Conservation (phyloP, 2,797 vertebrate species). For the Taeniopygia guttata region DNA sequence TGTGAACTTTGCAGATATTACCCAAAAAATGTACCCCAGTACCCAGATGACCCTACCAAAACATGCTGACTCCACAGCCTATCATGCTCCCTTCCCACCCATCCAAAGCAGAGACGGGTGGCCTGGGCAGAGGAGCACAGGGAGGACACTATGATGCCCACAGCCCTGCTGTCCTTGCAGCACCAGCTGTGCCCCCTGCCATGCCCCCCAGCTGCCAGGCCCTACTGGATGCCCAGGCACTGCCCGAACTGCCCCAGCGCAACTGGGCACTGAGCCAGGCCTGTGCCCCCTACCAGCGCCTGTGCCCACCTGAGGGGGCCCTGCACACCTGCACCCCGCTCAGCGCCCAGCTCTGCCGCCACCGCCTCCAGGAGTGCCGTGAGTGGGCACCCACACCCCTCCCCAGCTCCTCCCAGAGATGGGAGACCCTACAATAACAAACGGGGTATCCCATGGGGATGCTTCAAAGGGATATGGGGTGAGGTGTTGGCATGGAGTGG, state of each 20-base stretch:
- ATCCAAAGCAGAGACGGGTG: not conserved
- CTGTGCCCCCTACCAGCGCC: constrained; percentile 82
- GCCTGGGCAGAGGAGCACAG: not conserved
- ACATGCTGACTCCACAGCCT: not conserved
- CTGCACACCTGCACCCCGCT: constrained; percentile 73
- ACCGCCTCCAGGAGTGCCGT: constrained; percentile 77
- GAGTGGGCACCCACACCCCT: not conserved
- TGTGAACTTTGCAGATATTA: not conserved
- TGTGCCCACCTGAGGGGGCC: constrained; percentile 71
- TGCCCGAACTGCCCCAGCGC: constrained; percentile 76
- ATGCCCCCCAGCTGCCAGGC: constrained; percentile 82
- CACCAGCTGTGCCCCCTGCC: rapidly evolving
- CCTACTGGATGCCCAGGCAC: constrained; percentile 77
- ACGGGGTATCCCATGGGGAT: not conserved
- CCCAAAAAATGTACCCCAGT: not conserved
- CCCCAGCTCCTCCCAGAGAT: not conserved
- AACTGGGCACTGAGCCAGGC: constrained; percentile 86
- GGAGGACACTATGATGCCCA: not conserved
- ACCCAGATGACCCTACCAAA: not conserved
- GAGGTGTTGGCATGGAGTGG: not conserved
- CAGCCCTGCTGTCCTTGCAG: constrained; percentile 6
- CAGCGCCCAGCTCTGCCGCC: constrained; percentile 82
- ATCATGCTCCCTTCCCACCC: not conserved
- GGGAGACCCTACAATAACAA: not conserved
- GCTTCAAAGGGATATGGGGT: not conserved